Conservation (phyloP, 1,140 invertebrate species). For the Neodiprion virginianus region DNA sequence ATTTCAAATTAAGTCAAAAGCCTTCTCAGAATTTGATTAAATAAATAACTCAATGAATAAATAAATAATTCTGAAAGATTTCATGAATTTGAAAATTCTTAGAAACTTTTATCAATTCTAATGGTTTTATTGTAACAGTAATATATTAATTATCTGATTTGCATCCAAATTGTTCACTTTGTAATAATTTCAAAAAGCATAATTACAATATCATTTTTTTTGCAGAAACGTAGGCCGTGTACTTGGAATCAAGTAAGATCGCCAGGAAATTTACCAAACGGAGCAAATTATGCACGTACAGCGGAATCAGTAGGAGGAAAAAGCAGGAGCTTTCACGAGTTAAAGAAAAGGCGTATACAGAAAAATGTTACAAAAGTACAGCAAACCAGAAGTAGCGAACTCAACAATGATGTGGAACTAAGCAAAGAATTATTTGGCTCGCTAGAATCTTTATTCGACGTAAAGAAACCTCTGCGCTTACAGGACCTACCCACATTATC, state of each 20-base stretch:
- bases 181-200: too few species aligned
- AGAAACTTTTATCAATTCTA: too few species aligned
- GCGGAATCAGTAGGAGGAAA: slow-evolving; percentile 21
- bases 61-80: too few species aligned
- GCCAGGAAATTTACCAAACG: slow-evolving; percentile 26
- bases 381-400: slow-evolving; percentile 18
- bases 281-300: slow-evolving; percentile 12
- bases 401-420: slow-evolving; percentile 15
- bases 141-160: too few species aligned
- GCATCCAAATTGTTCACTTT: too few species aligned
- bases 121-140: too few species aligned
- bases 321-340: slow-evolving; percentile 32
- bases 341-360: slow-evolving; percentile 28
- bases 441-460: slow-evolving; percentile 45
- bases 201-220: not conserved
- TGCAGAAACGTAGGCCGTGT: slow-evolving; percentile 41
- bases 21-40: not conserved
- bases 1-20: slow-evolving; percentile 12
- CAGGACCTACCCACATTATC: slow-evolving; percentile 24
- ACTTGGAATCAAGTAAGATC: slow-evolving; percentile 27
- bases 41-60: too few species aligned
- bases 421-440: slow-evolving; percentile 35
- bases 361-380: slow-evolving; percentile 25
- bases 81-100: too few species aligned
- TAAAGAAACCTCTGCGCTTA: slow-evolving; percentile 39